These are phyloP conservation scores for Spilogale gracilis DNA, from an alignment of 2,113 vertebrate genomes.

Conservation along the genomic window DNA sequence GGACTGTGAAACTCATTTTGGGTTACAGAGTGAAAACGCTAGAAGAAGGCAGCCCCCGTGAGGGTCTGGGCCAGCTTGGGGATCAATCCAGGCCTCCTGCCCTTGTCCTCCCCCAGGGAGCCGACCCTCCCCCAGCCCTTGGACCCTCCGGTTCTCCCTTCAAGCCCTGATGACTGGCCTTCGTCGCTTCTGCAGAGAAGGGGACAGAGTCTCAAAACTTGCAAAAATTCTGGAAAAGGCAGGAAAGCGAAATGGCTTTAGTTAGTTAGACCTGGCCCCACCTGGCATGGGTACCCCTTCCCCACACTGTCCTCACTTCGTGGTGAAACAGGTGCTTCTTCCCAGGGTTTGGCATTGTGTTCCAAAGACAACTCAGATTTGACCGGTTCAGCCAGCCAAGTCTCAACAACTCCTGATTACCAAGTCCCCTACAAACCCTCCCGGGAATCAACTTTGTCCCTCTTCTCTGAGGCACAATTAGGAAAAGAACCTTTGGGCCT, in stretches of 20 bases:
- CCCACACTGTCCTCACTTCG: neutral
- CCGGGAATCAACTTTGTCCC: neutral
- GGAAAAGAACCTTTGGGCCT: neutral
- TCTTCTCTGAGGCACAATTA: neutral
- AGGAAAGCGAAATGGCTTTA: neutral
- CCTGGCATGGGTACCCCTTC: neutral
- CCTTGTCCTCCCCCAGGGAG: neutral
- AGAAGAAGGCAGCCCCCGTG: neutral
- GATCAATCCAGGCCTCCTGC: neutral
- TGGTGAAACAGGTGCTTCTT: neutral
- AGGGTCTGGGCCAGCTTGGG: neutral
- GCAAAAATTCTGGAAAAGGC: neutral
- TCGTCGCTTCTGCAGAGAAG: neutral
- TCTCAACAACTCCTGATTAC: neutral
- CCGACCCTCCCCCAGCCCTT: neutral
- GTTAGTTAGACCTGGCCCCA: neutral
- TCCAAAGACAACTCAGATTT: neutral
- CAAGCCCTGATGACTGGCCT: neutral
- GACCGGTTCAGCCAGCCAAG: neutral
- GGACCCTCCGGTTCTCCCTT: neutral
- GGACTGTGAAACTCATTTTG: slow-evolving; percentile 74
- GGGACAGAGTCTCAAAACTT: neutral
- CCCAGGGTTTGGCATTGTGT: neutral
- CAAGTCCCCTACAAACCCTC: neutral
- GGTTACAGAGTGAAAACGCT: slow-evolving; percentile 52